Evolutionary conservation across 2,888 invertebrate species (phyloP), one percentile per base, ranked within the genome.

Genomic region (Sepioteuthis lessoniana): DNA sequence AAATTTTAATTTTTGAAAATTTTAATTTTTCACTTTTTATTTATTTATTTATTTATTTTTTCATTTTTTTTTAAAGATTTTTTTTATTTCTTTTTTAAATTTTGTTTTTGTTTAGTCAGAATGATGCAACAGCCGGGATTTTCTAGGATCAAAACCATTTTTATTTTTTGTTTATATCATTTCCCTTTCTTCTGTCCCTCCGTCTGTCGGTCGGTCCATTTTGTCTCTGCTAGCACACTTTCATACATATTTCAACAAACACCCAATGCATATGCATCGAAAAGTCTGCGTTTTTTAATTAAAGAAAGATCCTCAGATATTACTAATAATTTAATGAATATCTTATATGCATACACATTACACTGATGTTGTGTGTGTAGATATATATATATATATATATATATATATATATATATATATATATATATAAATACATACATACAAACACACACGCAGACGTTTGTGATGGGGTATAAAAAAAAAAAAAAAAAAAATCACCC

Each of bases 111-210:
- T 76, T 76, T 76, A 8, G 76, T n/a, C 76, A 76, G 60, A 60
- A 60, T 60, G 60, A 60, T n/a, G 76, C 76, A 76, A 76, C 76
- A 76, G 76, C 76, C n/a, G 76, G 76, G 76, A 76, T 76, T 76
- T 76, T 76, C 76, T 76, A 76, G n/a, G 19, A n/a, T 76, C n/a
- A 76, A 55, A 60, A 31, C 60, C 13, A n/a, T 76, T 76, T 76
- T n/a, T 76, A 55, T 55, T 55, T 55, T 28, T 55, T 55, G 21
- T 55, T 25, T 28, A 55, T 28, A n/a, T 76, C n/a, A 76, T 76
- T 76, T 76, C 76, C n/a, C 76, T 76, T 76, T 76, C n/a, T 76
- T 10, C 21, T 55, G 16, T 19, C 25, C 21, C 7, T 55, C 55
- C 25, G 21, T 55, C 55, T 25, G 25, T 76, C 16, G 3, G 76